These are phyloP conservation scores for Pseudoips prasinana DNA, from an alignment of 2,888 invertebrate species.

Conservation along the genomic window DNA sequence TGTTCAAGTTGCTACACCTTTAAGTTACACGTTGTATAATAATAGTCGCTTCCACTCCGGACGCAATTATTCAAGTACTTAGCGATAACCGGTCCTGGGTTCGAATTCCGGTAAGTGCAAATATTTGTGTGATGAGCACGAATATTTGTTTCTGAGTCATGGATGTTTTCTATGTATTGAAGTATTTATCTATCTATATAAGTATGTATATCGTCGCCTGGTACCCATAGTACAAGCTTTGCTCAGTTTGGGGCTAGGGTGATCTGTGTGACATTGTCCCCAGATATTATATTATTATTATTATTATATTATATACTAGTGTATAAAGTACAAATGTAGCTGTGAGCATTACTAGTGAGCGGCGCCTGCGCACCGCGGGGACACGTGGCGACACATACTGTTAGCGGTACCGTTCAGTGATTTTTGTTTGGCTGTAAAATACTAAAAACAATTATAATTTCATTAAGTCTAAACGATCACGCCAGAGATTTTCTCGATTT, in stretches of 20 bases:
- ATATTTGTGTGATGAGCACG: too few species aligned
- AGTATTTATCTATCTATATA: too few species aligned
- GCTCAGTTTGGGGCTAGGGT: too few species aligned
- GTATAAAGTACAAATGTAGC: constrained; percentile 53
- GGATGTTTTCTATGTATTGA: too few species aligned
- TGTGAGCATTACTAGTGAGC: constrained; percentile 56
- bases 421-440: constrained; percentile 49
- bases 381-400: constrained; percentile 44
- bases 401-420: constrained; percentile 47
- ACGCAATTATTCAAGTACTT: constrained; percentile 24
- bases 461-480: constrained; percentile 42
- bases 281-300: too few species aligned
- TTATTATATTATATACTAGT: too few species aligned
- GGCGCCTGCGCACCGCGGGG: constrained; percentile 37
- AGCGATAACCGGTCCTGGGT: constrained; percentile 30
- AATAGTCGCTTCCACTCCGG: constrained; percentile 6
- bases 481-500: too few species aligned
- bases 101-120: too few species aligned
- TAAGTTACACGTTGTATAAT: constrained; percentile 4
- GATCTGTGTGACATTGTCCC: too few species aligned
- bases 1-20: constrained; percentile 9
- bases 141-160: too few species aligned
- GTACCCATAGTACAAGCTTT: too few species aligned
- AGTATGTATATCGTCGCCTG: too few species aligned
- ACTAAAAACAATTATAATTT: constrained; percentile 40